phyloP scores from a whole-genome alignment of 2,888 invertebrate species.

The Heliconius erato region DNA sequence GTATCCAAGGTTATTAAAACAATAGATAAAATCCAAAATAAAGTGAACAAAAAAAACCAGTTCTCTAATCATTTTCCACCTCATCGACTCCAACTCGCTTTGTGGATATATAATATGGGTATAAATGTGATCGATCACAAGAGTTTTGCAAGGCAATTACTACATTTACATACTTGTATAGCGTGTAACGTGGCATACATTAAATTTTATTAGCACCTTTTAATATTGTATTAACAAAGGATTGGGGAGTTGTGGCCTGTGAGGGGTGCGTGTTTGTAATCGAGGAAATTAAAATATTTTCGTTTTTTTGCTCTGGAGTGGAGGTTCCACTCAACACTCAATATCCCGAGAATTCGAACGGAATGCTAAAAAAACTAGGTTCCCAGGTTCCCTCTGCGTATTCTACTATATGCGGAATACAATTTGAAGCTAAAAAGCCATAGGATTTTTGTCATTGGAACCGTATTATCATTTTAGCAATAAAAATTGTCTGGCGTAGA shows the following conservation, averaged over 20 bases:
- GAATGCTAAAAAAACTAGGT: too few species aligned
- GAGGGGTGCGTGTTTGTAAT: background rate
- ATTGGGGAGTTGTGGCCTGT: background rate
- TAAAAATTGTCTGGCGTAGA: too few species aligned
- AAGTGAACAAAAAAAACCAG: background rate
- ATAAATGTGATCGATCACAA: constrained; percentile 29
- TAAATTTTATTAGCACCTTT: constrained; percentile 16
- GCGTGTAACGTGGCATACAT: constrained; percentile 38
- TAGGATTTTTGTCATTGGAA: too few species aligned
- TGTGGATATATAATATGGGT: constrained; percentile 8
- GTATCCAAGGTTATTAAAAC: background rate
- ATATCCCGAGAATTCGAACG: too few species aligned
- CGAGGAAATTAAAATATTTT: background rate
- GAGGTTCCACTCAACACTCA: too few species aligned
- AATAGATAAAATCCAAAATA: background rate
- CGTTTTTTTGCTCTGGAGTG: background rate
- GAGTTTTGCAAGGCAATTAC: constrained; percentile 47
- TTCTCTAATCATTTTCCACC: constrained; percentile 28
- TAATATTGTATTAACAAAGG: constrained; percentile 39
- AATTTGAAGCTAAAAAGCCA: too few species aligned
- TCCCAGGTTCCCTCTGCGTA: too few species aligned
- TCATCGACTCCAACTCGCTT: constrained; percentile 6
- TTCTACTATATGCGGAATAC: too few species aligned
- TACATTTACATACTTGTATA: constrained; percentile 43
- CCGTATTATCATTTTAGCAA: too few species aligned